Conservation (phyloP, 2,113 vertebrate genomes). For the Pituophis catenifer region DNA sequence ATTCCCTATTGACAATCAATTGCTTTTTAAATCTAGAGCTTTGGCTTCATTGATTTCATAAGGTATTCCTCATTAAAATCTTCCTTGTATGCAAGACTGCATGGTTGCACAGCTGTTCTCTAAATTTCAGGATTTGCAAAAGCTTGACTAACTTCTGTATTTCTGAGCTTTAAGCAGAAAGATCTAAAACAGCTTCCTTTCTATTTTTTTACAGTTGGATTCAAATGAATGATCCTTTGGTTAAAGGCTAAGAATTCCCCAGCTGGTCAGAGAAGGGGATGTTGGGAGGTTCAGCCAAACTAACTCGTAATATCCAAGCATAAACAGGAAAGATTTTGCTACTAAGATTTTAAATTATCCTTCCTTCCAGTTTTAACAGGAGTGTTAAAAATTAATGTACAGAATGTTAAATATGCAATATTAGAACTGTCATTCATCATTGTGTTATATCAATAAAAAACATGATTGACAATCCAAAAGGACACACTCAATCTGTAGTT, state of each 20-base stretch:
- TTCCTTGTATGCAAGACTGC: not conserved
- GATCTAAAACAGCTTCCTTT: not conserved
- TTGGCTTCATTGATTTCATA: not conserved
- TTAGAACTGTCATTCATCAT: conserved; percentile 8
- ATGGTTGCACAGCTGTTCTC: not conserved
- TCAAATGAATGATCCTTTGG: not conserved
- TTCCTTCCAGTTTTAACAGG: conserved; percentile 1
- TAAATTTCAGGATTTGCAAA: not conserved
- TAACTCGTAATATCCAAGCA: not conserved
- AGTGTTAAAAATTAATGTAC: conserved; percentile 36
- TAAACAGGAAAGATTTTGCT: not conserved
- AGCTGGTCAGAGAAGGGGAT: not conserved
- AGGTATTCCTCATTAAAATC: not conserved
- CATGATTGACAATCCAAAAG: not conserved
- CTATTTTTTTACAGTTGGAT: not conserved
- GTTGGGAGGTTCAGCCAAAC: not conserved
- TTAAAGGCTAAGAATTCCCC: not conserved
- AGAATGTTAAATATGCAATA: conserved; percentile 25
- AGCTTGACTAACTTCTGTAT: not conserved
- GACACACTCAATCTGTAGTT: not conserved
- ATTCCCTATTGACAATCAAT: not conserved
- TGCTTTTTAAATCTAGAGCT: not conserved
- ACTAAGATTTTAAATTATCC: not conserved
- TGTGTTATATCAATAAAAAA: conserved; percentile 18
- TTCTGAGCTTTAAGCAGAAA: not conserved